Percentiles rank a stretch among this genome's conserved stretches.
phyloP scores from a whole-genome alignment of 2,888 invertebrate genomes.

The Cryptocephalus moraei region DNA sequence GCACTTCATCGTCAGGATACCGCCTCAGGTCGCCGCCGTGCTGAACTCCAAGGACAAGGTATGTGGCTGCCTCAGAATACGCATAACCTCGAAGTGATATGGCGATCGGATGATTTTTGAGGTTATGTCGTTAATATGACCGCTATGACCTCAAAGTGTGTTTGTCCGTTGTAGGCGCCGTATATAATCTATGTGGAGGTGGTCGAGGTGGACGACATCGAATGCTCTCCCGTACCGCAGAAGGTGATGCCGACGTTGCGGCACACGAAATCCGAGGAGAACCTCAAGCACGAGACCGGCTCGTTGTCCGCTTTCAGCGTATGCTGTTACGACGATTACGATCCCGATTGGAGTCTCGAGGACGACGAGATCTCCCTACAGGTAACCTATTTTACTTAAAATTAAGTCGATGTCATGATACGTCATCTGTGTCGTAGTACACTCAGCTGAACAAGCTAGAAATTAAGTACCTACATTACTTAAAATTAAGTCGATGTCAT shows the following conservation, averaged over 20 bases:
- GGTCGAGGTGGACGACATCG: slow-evolving; percentile 73
- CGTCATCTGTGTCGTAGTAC: slow-evolving; percentile 41
- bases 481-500: too few species aligned
- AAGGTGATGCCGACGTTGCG: slow-evolving; percentile 79
- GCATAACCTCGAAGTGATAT: too few species aligned
- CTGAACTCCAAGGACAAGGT: slow-evolving; percentile 98
- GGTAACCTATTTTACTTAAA: slow-evolving; percentile 32
- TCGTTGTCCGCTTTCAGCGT: slow-evolving; percentile 41
- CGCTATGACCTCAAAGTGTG: background rate
- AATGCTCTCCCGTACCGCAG: slow-evolving; percentile 78
- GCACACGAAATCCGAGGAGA: slow-evolving; percentile 92
- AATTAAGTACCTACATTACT: too few species aligned
- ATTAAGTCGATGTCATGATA: too few species aligned
- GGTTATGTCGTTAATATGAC: too few species aligned
- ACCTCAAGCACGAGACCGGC: slow-evolving; percentile 46
- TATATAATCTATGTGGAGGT: slow-evolving; percentile 98
- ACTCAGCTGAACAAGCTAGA: slow-evolving; percentile 50
- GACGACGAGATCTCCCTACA: slow-evolving; percentile 87
- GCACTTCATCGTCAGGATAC: slow-evolving; percentile 93
- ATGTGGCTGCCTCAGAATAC: too few species aligned
- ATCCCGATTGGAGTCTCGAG: slow-evolving; percentile 85
- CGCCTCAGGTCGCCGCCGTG: slow-evolving; percentile 93
- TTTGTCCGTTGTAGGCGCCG: slow-evolving; percentile 58
- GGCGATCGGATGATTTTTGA: too few species aligned
- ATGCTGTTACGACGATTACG: slow-evolving; percentile 47